Evolutionary conservation across 2,113 vertebrate genomes (phyloP).

Genomic region (Lipophrys pholis): DNA sequence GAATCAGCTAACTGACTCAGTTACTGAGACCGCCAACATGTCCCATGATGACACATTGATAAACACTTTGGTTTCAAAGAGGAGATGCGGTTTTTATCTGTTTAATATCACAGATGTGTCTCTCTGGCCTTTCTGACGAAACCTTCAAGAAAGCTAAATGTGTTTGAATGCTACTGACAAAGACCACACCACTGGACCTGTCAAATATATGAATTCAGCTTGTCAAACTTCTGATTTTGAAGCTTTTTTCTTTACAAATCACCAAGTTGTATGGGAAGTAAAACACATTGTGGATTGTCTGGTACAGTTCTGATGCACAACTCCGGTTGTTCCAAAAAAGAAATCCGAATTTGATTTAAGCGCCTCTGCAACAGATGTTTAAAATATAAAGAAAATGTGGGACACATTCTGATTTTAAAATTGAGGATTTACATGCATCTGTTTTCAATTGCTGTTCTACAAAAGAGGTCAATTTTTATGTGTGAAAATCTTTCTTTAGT

Average conservation of each 20-base stretch:
- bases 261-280: neutral
- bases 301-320: neutral
- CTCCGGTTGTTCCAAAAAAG: slow-evolving; percentile 9
- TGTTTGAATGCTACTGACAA: neutral
- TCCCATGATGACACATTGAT: neutral
- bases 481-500: neutral
- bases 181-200: neutral
- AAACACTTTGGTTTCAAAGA: neutral
- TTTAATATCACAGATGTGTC: neutral
- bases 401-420: no score
- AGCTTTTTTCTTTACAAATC: slow-evolving; percentile 15
- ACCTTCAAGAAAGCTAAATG: slow-evolving; percentile 1
- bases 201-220: neutral
- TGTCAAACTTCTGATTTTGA: slow-evolving; percentile 12
- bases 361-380: neutral
- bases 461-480: no score
- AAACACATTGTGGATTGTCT: slow-evolving; percentile 1
- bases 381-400: neutral
- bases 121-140: neutral
- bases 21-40: neutral
- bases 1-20: neutral
- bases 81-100: neutral
- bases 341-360: slow-evolving; percentile 9
- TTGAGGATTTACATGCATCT: neutral
- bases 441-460: no score